Percentiles rank a stretch among this genome's conserved stretches.
phyloP scores from a whole-genome alignment of 2,113 vertebrate genomes.

The mouse (Mus musculus) region DNA sequence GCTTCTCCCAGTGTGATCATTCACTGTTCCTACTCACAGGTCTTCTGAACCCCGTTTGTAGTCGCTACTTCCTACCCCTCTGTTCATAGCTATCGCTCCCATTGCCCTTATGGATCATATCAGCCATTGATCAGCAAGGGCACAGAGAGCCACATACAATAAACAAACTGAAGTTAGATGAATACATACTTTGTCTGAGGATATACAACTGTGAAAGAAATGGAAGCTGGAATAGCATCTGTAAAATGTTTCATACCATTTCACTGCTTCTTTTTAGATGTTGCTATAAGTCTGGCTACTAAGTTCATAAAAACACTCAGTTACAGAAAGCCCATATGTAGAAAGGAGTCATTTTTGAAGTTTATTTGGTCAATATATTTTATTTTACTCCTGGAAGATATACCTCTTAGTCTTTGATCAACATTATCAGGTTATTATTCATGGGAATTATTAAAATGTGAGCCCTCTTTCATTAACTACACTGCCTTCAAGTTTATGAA shows the following conservation, averaged over 20 bases:
- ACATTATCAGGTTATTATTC: slow-evolving; percentile 39
- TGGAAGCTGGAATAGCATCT: background rate
- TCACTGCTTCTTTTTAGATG: background rate
- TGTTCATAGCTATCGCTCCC: no score
- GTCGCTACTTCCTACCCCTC: no score
- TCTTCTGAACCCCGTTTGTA: no score
- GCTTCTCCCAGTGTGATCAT: no score
- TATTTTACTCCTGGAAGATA: slow-evolving; percentile 43
- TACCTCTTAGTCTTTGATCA: slow-evolving; percentile 9
- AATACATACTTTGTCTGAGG: background rate
- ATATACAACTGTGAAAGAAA: background rate
- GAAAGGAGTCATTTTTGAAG: slow-evolving; percentile 20
- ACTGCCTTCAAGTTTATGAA: slow-evolving; percentile 48
- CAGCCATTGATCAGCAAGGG: no score
- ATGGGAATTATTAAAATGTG: slow-evolving; percentile 50
- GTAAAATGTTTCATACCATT: background rate
- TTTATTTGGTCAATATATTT: slow-evolving; percentile 53
- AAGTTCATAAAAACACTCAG: background rate
- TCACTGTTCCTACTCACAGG: no score
- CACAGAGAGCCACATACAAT: background rate
- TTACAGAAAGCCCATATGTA: background rate
- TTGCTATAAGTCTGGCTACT: background rate
- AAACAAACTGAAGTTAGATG: background rate
- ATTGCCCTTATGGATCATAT: no score
- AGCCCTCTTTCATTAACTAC: slow-evolving; percentile 51